Conservation (phyloP, 2,888 invertebrate genomes). For the Cryptops parisi region DNA sequence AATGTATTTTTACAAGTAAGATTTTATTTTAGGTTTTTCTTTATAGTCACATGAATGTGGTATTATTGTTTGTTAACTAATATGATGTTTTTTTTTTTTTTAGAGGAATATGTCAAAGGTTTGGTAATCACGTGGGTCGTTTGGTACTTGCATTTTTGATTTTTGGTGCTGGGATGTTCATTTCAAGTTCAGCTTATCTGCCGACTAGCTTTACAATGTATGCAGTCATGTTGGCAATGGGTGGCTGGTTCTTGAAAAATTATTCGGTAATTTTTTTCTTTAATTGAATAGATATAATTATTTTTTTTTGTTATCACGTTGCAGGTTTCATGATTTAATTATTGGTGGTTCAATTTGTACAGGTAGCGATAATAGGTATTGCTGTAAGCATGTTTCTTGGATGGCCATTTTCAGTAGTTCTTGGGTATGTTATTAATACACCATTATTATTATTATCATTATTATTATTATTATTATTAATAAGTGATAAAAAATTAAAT, state of each 20-base stretch:
- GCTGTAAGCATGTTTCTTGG: slow-evolving; percentile 69
- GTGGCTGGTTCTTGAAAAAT: slow-evolving; percentile 74
- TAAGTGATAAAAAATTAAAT: slow-evolving; percentile 3
- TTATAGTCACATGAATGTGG: too few species aligned
- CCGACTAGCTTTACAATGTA: slow-evolving; percentile 95
- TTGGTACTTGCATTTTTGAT: slow-evolving; percentile 63
- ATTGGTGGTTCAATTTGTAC: slow-evolving; percentile 23
- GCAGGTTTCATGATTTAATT: neutral
- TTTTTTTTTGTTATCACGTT: neutral
- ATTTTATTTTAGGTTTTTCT: too few species aligned
- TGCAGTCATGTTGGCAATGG: slow-evolving; percentile 63
- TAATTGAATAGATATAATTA: neutral
- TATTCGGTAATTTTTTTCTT: slow-evolving; percentile 34
- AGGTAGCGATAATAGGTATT: slow-evolving; percentile 63
- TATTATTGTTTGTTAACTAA: too few species aligned
- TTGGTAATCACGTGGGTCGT: slow-evolving; percentile 45
- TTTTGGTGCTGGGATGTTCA: slow-evolving; percentile 82
- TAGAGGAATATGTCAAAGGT: slow-evolving; percentile 21
- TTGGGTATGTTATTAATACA: slow-evolving; percentile 44
- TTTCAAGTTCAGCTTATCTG: slow-evolving; percentile 68
- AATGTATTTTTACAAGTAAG: slow-evolving; percentile 81
- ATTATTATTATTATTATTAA: too few species aligned
- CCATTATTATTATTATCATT: too few species aligned
- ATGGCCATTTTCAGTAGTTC: slow-evolving; percentile 95
- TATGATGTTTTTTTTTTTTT: too few species aligned